These are phyloP conservation scores for Thrips palmi DNA, from an alignment of 1,140 invertebrate genomes.

Conservation along the genomic window DNA sequence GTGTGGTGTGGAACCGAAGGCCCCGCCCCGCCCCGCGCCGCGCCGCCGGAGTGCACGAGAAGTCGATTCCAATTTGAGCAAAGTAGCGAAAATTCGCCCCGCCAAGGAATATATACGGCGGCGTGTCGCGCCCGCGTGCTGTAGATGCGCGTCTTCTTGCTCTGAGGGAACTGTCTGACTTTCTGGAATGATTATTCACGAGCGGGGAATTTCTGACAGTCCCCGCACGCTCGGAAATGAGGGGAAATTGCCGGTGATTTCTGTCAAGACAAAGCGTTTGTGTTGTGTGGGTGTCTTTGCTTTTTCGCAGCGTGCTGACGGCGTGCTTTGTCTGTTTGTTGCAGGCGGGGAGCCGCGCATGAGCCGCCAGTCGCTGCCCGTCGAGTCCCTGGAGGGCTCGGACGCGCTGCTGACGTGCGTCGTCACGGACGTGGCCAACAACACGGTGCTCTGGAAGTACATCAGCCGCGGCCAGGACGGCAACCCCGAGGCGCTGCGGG, in stretches of 20 bases:
- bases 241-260: neutral
- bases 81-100: too few relatives aligned
- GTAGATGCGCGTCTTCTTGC: too few relatives aligned
- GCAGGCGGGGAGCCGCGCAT: neutral
- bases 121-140: too few relatives aligned
- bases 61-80: too few relatives aligned
- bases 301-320: too few relatives aligned
- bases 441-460: constrained; percentile 52
- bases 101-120: too few relatives aligned
- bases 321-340: neutral
- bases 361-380: constrained; percentile 17
- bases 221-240: neutral
- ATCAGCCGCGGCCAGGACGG: too few relatives aligned
- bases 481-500: constrained; percentile 28
- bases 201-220: neutral
- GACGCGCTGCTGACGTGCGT: constrained; percentile 58
- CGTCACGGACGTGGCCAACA: constrained; percentile 41
- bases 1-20: too few relatives aligned
- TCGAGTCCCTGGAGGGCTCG: constrained; percentile 40
- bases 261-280: neutral
- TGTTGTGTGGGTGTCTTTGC: neutral
- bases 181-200: too few relatives aligned
- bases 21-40: too few relatives aligned
- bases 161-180: too few relatives aligned
- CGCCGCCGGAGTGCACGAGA: too few relatives aligned